Evolutionary conservation across 2,113 vertebrate genomes (phyloP).

Genomic region (Labrus mixtus): DNA sequence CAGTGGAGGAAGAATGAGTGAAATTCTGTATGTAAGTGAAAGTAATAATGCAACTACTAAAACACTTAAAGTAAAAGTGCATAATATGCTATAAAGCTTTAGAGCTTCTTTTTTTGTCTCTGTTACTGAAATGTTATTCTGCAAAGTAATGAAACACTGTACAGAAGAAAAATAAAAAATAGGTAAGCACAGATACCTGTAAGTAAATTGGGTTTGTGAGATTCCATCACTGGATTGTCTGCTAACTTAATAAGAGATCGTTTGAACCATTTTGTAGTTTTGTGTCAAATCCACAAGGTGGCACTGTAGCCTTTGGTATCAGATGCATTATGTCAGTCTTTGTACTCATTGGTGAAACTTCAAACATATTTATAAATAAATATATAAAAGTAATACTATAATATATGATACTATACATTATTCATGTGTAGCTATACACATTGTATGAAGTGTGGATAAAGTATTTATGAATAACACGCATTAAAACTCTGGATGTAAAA

Average conservation of each 20-base stretch:
- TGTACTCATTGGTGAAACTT: background rate
- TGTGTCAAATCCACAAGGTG: slow-evolving; percentile 30
- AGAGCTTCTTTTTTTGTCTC: too few species aligned
- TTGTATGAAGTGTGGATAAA: background rate
- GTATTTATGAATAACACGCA: background rate
- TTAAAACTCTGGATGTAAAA: background rate
- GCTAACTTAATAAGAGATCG: background rate
- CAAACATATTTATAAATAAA: background rate
- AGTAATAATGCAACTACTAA: too few species aligned
- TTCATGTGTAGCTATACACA: background rate
- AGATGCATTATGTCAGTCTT: background rate
- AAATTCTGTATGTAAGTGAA: too few species aligned
- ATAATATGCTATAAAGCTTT: too few species aligned
- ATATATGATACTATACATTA: background rate
- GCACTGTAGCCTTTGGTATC: background rate
- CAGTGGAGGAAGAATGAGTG: too few species aligned
- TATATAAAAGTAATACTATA: too few species aligned
- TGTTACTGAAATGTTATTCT: too few species aligned
- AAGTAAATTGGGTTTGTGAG: background rate
- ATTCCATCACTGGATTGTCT: background rate
- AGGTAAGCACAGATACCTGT: too few species aligned
- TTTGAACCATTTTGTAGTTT: background rate
- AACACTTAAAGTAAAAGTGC: too few species aligned
- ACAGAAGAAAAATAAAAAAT: too few species aligned
- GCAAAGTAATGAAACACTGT: too few species aligned